These are phyloP conservation scores for Drosophila tropicalis DNA, from an alignment of 1,140 invertebrate species.

Conservation along the genomic window DNA sequence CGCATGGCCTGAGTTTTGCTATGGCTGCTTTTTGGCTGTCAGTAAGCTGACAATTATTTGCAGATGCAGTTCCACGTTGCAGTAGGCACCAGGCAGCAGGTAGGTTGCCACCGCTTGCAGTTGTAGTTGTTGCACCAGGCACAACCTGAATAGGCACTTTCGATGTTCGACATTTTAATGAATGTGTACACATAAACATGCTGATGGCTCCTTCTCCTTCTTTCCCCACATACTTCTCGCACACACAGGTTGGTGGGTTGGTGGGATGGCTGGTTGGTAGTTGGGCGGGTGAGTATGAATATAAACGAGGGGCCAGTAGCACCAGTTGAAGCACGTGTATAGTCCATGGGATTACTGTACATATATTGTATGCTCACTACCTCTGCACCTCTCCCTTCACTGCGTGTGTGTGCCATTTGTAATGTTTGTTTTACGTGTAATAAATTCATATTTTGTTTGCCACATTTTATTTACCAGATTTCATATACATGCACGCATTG, in stretches of 20 bases:
- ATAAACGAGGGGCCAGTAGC: neutral
- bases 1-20: conserved; percentile 32
- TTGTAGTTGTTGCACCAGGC: conserved; percentile 53
- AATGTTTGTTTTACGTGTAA: conserved; percentile 60
- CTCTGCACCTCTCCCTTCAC: conserved; percentile 27
- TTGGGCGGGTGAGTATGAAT: neutral
- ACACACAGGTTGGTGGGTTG: neutral
- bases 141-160: conserved; percentile 80
- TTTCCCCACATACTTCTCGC: too few species aligned
- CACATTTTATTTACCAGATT: conserved; percentile 48
- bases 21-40: conserved; percentile 64
- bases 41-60: conserved; percentile 81
- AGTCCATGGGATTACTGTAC: conserved; percentile 48
- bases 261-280: too few species aligned
- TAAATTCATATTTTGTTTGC: conserved; percentile 56
- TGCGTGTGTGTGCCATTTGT: conserved; percentile 40
- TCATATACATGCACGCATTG: conserved; percentile 2
- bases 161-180: conserved; percentile 82
- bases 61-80: conserved; percentile 60
- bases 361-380: conserved; percentile 6
- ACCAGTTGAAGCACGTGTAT: conserved; percentile 13
- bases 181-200: conserved; percentile 81
- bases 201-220: conserved; percentile 8
- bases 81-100: neutral
- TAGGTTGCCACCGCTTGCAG: conserved; percentile 14